Conservation (phyloP, 2,888 invertebrate species). For the Julus scandinavius region DNA sequence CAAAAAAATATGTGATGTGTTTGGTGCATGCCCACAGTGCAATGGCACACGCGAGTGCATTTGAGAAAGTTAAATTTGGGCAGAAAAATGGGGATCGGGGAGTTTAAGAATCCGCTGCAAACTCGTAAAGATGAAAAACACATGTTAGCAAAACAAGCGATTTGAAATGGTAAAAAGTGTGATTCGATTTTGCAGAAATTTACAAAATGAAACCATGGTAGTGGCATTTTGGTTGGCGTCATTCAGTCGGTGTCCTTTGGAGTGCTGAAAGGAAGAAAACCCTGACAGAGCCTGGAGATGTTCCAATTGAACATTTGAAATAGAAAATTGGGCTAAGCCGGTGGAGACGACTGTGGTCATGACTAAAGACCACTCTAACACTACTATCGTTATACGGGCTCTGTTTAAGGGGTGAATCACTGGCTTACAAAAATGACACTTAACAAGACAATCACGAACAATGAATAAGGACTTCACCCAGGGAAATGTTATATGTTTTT, state of each 20-base stretch:
- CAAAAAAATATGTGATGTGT: not conserved
- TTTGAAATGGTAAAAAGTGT: not conserved
- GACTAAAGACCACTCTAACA: too few species aligned
- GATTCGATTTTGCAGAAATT: too few species aligned
- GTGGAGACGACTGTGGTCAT: not conserved
- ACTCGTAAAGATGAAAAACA: too few species aligned
- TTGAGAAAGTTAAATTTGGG: too few species aligned
- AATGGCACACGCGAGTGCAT: not conserved
- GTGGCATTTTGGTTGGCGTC: too few species aligned
- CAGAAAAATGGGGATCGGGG: too few species aligned
- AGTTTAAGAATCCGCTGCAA: too few species aligned
- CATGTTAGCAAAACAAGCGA: too few species aligned
- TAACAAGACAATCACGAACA: not conserved
- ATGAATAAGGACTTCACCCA: not conserved
- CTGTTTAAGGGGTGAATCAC: too few species aligned
- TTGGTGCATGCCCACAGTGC: conserved; percentile 13
- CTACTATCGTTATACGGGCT: too few species aligned
- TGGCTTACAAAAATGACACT: too few species aligned
- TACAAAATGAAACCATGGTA: too few species aligned
- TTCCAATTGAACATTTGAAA: not conserved
- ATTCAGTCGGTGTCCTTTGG: not conserved
- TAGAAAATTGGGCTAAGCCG: not conserved
- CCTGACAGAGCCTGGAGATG: not conserved
- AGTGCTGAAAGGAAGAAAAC: not conserved
- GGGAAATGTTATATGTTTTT: not conserved